These are phyloP conservation scores for Pegoplata infirma DNA, from an alignment of 2,888 invertebrate genomes.

Conservation along the genomic window DNA sequence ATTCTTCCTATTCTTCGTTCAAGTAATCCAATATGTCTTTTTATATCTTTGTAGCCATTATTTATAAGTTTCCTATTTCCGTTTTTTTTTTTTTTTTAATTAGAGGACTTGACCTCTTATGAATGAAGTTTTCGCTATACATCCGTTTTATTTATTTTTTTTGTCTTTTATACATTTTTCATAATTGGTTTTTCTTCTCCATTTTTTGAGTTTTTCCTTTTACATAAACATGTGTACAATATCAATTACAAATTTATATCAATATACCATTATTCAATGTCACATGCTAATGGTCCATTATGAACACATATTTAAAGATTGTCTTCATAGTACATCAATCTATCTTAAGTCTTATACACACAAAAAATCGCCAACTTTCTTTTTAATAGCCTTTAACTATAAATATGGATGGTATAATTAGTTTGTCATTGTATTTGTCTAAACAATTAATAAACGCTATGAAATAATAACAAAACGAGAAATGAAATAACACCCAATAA, in stretches of 20 bases:
- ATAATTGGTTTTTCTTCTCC: background rate
- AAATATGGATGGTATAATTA: no score
- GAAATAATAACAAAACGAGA: no score
- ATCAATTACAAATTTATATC: no score
- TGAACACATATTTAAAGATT: background rate
- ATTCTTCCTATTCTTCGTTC: background rate
- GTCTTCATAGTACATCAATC: background rate
- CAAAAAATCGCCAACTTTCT: background rate
- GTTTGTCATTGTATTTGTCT: no score
- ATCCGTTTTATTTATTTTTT: background rate
- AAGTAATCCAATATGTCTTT: no score
- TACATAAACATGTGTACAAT: background rate
- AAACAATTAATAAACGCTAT: no score
- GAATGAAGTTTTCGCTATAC: background rate
- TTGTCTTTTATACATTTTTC: background rate
- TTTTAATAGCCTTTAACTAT: background rate
- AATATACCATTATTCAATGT: constrained; percentile 29
- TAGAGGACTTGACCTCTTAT: background rate
- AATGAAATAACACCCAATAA: no score
- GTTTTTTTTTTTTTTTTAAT: background rate
- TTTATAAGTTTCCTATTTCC: background rate
- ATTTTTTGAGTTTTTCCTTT: background rate
- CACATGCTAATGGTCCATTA: constrained; percentile 31
- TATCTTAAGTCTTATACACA: background rate
- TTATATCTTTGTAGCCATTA: background rate